Percentiles rank a stretch among this genome's conserved stretches.
Evolutionary conservation across 2,113 vertebrate genomes (phyloP).

Genomic region (Callaeas wilsoni): DNA sequence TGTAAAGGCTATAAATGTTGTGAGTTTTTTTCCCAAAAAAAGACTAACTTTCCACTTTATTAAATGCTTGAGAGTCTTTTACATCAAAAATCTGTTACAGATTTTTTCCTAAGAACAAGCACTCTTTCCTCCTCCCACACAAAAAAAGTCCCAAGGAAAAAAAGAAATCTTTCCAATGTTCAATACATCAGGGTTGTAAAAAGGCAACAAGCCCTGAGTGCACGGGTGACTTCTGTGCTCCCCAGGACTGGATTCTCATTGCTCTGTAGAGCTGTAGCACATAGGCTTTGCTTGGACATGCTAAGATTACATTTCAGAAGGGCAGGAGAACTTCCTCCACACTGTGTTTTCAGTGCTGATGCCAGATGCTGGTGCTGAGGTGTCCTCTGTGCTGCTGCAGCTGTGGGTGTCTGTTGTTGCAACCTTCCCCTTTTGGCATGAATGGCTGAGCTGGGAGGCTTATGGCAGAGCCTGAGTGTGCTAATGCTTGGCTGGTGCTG

Average conservation of each 20-base stretch:
- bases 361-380: neutral
- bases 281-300: neutral
- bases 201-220: neutral
- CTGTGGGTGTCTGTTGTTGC: neutral
- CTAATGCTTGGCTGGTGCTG: neutral
- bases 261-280: neutral
- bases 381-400: neutral
- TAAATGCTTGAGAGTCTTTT: neutral
- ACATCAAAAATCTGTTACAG: slow-evolving; percentile 25
- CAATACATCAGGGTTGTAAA: neutral
- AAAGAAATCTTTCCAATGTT: slow-evolving; percentile 15
- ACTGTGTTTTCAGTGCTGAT: neutral
- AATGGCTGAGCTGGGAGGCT: neutral
- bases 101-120: slow-evolving; percentile 13
- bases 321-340: neutral
- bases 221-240: neutral
- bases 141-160: slow-evolving; percentile 12
- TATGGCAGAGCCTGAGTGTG: neutral
- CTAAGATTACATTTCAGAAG: neutral
- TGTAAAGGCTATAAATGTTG: neutral
- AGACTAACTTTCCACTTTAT: slow-evolving; percentile 27
- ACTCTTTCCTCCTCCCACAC: slow-evolving; percentile 1
- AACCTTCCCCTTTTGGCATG: neutral
- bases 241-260: neutral
- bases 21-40: neutral